These are phyloP conservation scores for Neotoxoptera formosana DNA, from an alignment of 1,140 invertebrate species.

Conservation along the genomic window DNA sequence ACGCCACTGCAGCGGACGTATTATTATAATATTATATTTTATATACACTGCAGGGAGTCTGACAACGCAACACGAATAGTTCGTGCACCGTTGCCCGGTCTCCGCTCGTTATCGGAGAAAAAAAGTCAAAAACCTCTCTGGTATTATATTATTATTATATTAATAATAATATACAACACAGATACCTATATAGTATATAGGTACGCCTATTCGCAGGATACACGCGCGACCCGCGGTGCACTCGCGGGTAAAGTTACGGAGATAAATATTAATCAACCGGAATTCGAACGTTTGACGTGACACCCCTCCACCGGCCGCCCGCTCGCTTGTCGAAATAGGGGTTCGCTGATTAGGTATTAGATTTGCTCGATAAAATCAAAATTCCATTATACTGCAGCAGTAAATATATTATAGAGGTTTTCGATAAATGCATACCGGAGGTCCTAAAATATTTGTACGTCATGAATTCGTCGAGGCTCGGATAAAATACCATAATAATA, in stretches of 20 bases:
- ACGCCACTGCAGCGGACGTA: not conserved
- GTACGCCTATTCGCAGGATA: not conserved
- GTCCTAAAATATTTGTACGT: not conserved
- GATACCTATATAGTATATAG: not conserved
- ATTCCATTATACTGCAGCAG: not conserved
- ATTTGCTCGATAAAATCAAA: not conserved
- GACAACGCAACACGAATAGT: not conserved
- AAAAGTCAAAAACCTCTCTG: not conserved
- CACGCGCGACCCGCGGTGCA: not conserved
- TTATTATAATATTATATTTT: conserved; percentile 14
- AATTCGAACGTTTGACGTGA: not conserved
- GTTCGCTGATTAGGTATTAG: not conserved
- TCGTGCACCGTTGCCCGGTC: not conserved
- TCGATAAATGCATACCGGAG: not conserved
- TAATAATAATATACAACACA: not conserved
- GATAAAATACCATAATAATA: not conserved
- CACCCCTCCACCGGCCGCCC: not conserved
- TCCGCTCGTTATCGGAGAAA: not conserved
- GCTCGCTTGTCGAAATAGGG: not conserved
- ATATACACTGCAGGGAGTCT: not conserved
- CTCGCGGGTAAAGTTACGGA: not conserved
- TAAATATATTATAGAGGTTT: not conserved
- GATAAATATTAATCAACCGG: not conserved
- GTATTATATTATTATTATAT: no score
- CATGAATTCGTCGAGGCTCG: not conserved